phyloP scores from a whole-genome alignment of 2,888 invertebrate species.

The Ellobium chinense region DNA sequence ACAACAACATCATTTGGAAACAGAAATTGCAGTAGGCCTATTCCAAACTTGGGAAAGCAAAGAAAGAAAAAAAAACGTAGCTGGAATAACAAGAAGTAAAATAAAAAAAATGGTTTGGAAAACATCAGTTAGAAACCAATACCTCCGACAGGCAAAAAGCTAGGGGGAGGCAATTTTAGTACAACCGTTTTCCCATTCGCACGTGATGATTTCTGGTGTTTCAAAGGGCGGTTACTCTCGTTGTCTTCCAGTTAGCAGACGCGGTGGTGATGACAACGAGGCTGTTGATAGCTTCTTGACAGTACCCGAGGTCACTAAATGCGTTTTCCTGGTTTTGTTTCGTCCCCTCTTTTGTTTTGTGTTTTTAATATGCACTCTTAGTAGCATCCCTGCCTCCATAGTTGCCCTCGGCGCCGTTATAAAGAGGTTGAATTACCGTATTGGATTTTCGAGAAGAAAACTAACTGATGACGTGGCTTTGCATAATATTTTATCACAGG shows the following conservation, averaged over 20 bases:
- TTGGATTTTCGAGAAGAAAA: too few relatives aligned
- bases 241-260: slow-evolving; percentile 35
- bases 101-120: background rate
- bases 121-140: too few relatives aligned
- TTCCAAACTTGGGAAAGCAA: background rate
- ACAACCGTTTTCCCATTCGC: slow-evolving; percentile 21
- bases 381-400: background rate
- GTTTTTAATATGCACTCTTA: too few relatives aligned
- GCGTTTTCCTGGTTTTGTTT: background rate
- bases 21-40: too few relatives aligned
- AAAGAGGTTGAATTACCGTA: too few relatives aligned
- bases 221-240: slow-evolving; percentile 16
- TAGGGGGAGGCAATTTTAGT: slow-evolving; percentile 1
- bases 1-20: background rate
- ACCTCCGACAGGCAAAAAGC: background rate
- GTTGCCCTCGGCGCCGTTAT: too few relatives aligned
- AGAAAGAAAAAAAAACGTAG: background rate
- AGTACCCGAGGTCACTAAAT: background rate
- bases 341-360: background rate
- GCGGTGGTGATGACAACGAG: slow-evolving; percentile 8
- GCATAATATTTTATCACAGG: too few relatives aligned
- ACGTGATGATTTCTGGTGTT: background rate
- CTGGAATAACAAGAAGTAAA: background rate
- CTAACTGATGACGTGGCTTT: too few relatives aligned
- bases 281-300: background rate